These are phyloP conservation scores for Trogon melanurus DNA, from an alignment of 2,113 vertebrate species.

Conservation along the genomic window DNA sequence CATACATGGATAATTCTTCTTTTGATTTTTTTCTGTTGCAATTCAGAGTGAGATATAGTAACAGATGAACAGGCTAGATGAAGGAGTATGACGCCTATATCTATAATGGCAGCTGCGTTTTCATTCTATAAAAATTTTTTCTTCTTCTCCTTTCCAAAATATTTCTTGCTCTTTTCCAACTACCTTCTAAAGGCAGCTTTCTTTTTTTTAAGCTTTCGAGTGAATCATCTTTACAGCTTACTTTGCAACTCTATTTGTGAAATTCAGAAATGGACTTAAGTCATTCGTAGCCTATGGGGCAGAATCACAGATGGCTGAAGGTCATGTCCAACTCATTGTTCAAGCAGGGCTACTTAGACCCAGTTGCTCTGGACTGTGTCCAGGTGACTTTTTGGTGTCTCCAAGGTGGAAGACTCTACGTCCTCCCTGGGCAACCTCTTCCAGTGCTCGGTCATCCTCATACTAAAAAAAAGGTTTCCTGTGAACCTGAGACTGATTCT, in stretches of 20 bases:
- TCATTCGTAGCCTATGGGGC: background rate
- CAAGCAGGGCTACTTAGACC: background rate
- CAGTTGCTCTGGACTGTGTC: background rate
- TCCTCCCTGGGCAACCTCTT: background rate
- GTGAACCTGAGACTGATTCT: no score
- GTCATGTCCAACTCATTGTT: background rate
- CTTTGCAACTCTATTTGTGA: background rate
- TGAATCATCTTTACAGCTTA: background rate
- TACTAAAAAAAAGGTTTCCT: background rate
- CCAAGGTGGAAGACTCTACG: background rate
- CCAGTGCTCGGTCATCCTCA: background rate
- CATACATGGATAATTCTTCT: background rate
- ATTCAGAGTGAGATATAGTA: background rate
- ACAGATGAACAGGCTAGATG: background rate
- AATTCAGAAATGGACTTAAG: background rate
- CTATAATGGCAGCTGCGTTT: background rate
- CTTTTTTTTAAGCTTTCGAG: background rate
- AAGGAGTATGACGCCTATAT: background rate
- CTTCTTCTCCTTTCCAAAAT: background rate
- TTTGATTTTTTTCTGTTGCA: background rate
- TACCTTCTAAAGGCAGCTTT: background rate
- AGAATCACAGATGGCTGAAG: background rate
- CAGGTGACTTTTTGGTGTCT: background rate
- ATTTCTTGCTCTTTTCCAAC: background rate
- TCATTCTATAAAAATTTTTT: background rate